Base-by-base conservation (phyloP, 2,113 vertebrate genomes). In the Tetraodon nigroviridis region DNA sequence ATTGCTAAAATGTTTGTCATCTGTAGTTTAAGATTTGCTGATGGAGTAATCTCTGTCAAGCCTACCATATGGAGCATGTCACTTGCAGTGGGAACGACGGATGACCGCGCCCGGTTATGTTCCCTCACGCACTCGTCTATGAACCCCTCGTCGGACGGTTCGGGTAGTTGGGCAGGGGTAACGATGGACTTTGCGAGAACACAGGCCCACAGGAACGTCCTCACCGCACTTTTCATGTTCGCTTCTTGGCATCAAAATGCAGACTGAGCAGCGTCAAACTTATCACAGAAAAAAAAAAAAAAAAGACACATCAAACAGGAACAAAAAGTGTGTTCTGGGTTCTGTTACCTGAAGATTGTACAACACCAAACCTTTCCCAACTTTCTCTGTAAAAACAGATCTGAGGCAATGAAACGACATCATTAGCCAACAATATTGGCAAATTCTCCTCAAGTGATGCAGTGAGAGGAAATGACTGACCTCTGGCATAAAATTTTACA, bases 31-130 rank as follows among this genome's bases (percentile, higher is more conserved):
- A 27, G 24, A 27, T 27, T 27, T 27, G 24, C 2, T 27, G 7
- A 45, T 8, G 3, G 0, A 32, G 17, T 12, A 2, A 0, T 0
- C 10, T 1, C 24, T 2, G 0, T 21, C 1, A 2, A n/a, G 14
- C 81, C 51, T 82, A 90, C 88, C 88, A 90, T 86, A 51, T 82
- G 45, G 37, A 67, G 55, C 88, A 90, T 90, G 70, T 87, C 1
- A 4, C 32, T 69, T 3, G 88, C 82, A 29, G 63, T 1, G 0
- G 88, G 88, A 0, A 0, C 12, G 50, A 86, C 88, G 0, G 48
- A 53, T 0, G 77, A 58, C 5, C 88, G 74, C 0, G 68, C 67
- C 8, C 0, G 1, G 74, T 89, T 89, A 77, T 90, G 88, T 7
- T 67, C 67, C 17, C 0, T 20, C 45, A 87, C 57, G 22, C 85